These are phyloP conservation scores for Liasis olivaceus DNA, from an alignment of 2,797 vertebrate genomes.

Conservation along the genomic window DNA sequence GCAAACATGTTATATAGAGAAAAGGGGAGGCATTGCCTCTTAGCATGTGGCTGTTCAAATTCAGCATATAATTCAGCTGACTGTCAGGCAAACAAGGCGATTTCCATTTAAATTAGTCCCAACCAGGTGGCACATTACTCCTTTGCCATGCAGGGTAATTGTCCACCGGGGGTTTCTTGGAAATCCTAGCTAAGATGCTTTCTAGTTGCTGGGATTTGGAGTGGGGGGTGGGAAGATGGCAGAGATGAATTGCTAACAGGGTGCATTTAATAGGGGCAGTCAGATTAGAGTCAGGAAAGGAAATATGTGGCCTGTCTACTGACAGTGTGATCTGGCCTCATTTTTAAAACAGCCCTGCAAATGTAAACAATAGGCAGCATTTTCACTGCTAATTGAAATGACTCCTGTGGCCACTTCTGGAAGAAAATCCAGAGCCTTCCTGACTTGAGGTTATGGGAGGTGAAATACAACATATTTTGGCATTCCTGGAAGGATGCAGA, in stretches of 20 bases:
- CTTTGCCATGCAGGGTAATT: conserved; percentile 54
- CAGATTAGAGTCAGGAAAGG: background rate
- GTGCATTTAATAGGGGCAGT: conserved; percentile 29
- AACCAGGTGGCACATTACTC: conserved; percentile 34
- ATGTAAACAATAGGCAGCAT: background rate
- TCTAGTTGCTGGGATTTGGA: conserved; percentile 13
- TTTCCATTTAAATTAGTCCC: conserved; percentile 66
- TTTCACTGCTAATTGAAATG: background rate
- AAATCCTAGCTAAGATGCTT: conserved; percentile 53
- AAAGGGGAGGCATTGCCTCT: conserved; percentile 21
- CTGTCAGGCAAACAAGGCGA: conserved; percentile 56
- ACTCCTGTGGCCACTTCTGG: background rate
- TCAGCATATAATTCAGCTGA: conserved; percentile 50
- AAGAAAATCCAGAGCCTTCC: background rate
- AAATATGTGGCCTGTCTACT: background rate
- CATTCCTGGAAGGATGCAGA: background rate
- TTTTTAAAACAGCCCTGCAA: background rate
- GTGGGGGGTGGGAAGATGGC: background rate
- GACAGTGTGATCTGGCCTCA: background rate
- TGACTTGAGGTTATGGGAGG: background rate
- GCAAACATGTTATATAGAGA: conserved; percentile 48
- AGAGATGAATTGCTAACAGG: conserved; percentile 37
- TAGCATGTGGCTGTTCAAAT: conserved; percentile 43
- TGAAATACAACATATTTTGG: background rate
- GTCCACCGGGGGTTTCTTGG: conserved; percentile 36